A percentile compares a stretch with the other conserved stretches of the same genome.
These are phyloP conservation scores for Spilosoma lubricipeda DNA, from an alignment of 2,888 invertebrate genomes.

Conservation along the genomic window DNA sequence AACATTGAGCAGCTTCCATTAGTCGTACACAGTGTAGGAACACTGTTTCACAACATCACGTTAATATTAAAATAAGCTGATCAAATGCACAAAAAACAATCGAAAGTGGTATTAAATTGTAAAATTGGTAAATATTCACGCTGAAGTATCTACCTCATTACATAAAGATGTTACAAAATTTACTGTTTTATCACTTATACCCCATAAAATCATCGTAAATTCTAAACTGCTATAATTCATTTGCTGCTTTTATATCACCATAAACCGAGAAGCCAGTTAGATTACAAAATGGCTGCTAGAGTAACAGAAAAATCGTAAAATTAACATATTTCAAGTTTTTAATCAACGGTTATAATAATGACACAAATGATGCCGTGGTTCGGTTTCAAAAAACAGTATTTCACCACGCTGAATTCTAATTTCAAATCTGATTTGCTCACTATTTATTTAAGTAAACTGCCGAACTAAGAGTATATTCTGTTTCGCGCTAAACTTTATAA, in stretches of 20 bases:
- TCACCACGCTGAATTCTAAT: no score
- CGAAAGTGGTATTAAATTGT: background rate
- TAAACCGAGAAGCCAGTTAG: background rate
- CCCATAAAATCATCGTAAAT: slow-evolving; percentile 4
- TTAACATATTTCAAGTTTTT: slow-evolving; percentile 9
- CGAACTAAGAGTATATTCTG: no score
- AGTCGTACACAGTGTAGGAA: no score
- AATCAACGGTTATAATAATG: background rate
- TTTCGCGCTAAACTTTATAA: no score
- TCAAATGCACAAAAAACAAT: background rate
- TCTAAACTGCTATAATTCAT: slow-evolving; percentile 14
- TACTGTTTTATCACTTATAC: slow-evolving; percentile 11
- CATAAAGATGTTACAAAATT: slow-evolving; percentile 1
- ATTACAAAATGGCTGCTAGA: slow-evolving; percentile 3
- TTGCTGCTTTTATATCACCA: slow-evolving; percentile 30
- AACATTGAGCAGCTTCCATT: no score
- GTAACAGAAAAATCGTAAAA: background rate
- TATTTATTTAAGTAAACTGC: no score
- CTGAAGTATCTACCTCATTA: background rate
- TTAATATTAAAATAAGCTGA: background rate
- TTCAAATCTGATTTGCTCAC: no score
- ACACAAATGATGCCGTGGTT: background rate
- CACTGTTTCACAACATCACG: background rate
- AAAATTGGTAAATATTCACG: background rate
- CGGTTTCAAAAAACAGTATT: no score